Evolutionary conservation across 2,888 invertebrate species (phyloP), one percentile per base, ranked within the genome.

Genomic region (Torymus auratus): DNA sequence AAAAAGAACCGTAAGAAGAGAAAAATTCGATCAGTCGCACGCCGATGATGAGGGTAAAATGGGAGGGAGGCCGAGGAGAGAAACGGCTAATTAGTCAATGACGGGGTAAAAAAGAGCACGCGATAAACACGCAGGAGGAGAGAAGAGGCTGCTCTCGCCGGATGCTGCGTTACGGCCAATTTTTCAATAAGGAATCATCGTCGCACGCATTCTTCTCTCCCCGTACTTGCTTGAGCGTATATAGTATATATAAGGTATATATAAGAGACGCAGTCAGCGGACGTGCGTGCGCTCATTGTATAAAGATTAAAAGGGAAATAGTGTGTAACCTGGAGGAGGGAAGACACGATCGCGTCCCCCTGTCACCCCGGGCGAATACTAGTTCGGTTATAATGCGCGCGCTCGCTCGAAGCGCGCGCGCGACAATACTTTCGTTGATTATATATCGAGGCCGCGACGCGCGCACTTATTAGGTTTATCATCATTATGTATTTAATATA

Each of bases 181-280:
- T 78, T 78, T 81, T 69, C 61, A 81, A 81, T 77, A 78, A 77
- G 78, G 58, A 81, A 73, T 77, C 53, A 70, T 70, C 69, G n/a
- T 74, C 73, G 50, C 70, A 52, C 28, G 58, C 64, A 73, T 56
- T 67, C 58, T 65, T 72, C 52, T 62, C 55, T 28, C 28, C 28
- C 28, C 28, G 7, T 0, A 28, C 2, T 28, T 28, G 28, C 28
- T 28, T 28, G 7, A 1, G 7, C 28, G 28, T 28, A 28, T 28
- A 28, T 28, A 28, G 4, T 28, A 2, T 28, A 28, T 28, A 28
- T 28, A 28, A 28, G 28, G 28, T 28, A 28, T 28, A 28, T 3
- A 28, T 5, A 7, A 28, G 28, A 28, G 28, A 28, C 28, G 7
- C 28, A 28, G 1, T 28, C 28, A 4, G 28, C 28, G 28, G 28